A percentile compares a stretch with the other conserved stretches of the same genome.
Conservation (phyloP, 2,113 vertebrate species). For the Otis tarda region DNA sequence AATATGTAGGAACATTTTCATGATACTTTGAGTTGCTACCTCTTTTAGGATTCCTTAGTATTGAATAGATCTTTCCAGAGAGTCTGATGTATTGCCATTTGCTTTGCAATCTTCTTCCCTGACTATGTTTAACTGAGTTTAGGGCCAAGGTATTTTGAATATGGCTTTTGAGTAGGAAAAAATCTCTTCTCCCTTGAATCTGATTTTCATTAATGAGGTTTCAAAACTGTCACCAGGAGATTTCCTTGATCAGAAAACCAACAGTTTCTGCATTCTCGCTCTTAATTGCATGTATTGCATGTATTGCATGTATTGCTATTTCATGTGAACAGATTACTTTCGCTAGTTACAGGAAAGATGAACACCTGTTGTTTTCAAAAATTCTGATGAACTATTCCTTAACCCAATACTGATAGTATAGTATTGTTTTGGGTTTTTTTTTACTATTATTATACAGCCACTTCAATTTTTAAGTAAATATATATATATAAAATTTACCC, state of each 20-base stretch:
- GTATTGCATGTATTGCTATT: background rate
- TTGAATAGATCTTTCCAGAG: background rate
- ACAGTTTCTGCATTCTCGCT: background rate
- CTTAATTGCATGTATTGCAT: background rate
- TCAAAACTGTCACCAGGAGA: background rate
- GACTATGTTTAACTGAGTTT: background rate
- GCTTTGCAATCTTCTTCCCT: background rate
- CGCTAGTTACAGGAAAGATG: background rate
- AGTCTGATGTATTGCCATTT: background rate
- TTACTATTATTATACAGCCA: background rate
- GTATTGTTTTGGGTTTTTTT: background rate
- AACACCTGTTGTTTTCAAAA: background rate
- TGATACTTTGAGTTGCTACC: accelerated
- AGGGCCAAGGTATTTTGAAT: background rate
- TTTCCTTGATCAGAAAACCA: background rate
- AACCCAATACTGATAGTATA: background rate
- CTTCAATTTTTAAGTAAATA: background rate
- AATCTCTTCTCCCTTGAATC: background rate
- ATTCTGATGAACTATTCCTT: background rate
- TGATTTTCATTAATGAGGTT: background rate
- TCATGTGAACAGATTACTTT: background rate
- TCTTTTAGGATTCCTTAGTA: background rate
- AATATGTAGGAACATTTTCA: background rate
- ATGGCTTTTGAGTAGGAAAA: background rate
- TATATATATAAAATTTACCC: background rate